Evolutionary conservation across 2,888 invertebrate genomes (phyloP).

Genomic region (Adelognathus sp.): DNA sequence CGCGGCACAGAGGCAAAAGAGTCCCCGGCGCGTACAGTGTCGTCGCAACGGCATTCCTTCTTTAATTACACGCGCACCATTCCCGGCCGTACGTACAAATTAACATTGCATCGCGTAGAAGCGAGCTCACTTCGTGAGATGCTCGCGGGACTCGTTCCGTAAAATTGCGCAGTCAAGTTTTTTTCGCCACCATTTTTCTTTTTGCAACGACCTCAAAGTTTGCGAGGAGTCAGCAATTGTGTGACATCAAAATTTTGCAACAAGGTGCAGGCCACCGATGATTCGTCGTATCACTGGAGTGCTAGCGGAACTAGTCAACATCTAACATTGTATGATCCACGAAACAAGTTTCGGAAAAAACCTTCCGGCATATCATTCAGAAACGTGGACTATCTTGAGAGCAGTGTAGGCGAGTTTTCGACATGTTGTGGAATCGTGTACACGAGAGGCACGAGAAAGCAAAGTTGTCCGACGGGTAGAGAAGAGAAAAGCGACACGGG

Average conservation of each 20-base stretch:
- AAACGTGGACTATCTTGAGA: not conserved
- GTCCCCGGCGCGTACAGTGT: not conserved
- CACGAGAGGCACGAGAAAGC: constrained; percentile 1
- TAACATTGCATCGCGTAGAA: constrained; percentile 64
- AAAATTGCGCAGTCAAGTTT: constrained; percentile 55
- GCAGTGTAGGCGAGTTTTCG: not conserved
- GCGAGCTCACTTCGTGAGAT: constrained; percentile 35
- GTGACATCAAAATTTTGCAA: no score
- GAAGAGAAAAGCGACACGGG: constrained; percentile 25
- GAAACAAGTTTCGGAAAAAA: constrained; percentile 31
- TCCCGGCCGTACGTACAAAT: constrained; percentile 59
- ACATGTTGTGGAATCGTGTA: constrained; percentile 12
- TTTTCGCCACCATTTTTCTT: not conserved
- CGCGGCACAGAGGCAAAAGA: not conserved
- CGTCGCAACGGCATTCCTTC: constrained; percentile 55
- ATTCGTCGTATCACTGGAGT: not conserved
- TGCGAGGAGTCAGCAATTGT: constrained; percentile 20
- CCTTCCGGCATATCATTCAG: constrained; percentile 28
- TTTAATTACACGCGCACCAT: constrained; percentile 65
- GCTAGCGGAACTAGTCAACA: not conserved
- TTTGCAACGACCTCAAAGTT: not conserved
- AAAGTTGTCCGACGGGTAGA: constrained; percentile 32
- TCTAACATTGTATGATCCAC: constrained; percentile 1
- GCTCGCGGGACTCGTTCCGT: constrained; percentile 41
- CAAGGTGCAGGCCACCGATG: no score